These are phyloP conservation scores for Sakesphorus luctuosus DNA, from an alignment of 2,113 vertebrate species.

Conservation along the genomic window DNA sequence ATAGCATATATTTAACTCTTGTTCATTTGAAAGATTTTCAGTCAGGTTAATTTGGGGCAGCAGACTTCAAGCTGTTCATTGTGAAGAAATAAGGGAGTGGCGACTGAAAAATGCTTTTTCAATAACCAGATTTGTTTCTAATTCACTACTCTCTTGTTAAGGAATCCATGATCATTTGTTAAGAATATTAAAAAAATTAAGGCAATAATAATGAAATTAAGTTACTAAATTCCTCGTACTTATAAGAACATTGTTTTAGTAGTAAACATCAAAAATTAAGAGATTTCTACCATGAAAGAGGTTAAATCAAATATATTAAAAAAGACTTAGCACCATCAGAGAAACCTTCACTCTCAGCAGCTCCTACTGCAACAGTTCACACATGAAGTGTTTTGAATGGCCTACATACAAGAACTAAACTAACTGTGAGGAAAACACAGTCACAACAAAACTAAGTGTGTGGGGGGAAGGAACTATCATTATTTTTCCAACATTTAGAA, in stretches of 20 bases:
- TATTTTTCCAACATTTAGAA: background rate
- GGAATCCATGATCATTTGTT: background rate
- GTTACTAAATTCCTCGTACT: background rate
- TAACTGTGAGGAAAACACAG: background rate
- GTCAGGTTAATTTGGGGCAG: accelerated
- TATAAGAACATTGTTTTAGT: background rate
- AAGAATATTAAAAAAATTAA: background rate
- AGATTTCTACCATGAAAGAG: background rate
- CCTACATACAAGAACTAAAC: background rate
- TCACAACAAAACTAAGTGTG: background rate
- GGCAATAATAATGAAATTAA: background rate
- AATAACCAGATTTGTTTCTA: background rate
- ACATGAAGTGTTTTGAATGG: background rate
- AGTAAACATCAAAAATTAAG: accelerated
- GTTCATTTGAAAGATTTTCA: background rate
- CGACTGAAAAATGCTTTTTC: background rate
- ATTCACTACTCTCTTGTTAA: background rate
- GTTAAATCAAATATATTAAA: background rate
- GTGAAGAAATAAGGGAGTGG: background rate
- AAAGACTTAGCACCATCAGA: background rate
- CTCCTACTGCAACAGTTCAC: background rate
- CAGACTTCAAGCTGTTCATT: background rate
- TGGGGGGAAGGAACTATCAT: background rate
- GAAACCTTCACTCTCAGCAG: background rate
- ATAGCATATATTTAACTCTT: background rate